Evolutionary conservation across 2,888 invertebrate genomes (phyloP).

Genomic region (Pristionchus mayeri): DNA sequence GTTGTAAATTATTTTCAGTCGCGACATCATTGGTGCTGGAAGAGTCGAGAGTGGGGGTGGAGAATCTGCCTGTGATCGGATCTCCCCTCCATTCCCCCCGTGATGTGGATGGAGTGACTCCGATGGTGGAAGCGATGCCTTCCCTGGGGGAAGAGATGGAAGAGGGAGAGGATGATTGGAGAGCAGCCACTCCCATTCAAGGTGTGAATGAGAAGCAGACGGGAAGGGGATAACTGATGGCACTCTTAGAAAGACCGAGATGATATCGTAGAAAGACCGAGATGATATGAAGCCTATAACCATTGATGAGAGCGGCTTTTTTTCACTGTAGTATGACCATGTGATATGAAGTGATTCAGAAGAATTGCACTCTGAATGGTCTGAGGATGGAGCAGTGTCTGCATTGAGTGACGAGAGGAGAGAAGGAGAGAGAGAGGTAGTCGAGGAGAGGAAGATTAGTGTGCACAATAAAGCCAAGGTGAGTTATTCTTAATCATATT

Average conservation of each 20-base stretch:
- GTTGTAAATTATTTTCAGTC: slow-evolving; percentile 55
- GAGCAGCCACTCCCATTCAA: slow-evolving; percentile 30
- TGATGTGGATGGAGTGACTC: slow-evolving; percentile 16
- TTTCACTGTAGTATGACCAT: no score
- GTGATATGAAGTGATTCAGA: no score
- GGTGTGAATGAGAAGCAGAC: no score
- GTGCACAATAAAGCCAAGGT: slow-evolving; percentile 18
- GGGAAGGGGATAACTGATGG: not conserved
- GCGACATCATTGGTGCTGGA: slow-evolving; percentile 60
- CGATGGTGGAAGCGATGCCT: not conserved
- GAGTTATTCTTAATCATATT: not conserved
- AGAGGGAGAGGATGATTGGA: slow-evolving; percentile 12
- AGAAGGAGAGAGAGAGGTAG: not conserved
- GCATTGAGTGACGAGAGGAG: not conserved
- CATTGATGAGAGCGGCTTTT: not conserved
- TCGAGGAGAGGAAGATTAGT: no score
- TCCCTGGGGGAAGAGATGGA: not conserved
- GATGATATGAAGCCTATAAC: no score
- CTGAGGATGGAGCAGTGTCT: slow-evolving; percentile 13
- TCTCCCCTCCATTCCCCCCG: slow-evolving; percentile 40
- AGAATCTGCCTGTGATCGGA: slow-evolving; percentile 63
- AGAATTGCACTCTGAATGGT: slow-evolving; percentile 10
- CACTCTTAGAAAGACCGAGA: not conserved
- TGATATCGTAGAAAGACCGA: no score
- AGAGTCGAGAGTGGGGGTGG: slow-evolving; percentile 61